Percentiles rank a stretch among this genome's conserved stretches.
phyloP scores from a whole-genome alignment of 2,113 vertebrate species.

The Alces alces region DNA sequence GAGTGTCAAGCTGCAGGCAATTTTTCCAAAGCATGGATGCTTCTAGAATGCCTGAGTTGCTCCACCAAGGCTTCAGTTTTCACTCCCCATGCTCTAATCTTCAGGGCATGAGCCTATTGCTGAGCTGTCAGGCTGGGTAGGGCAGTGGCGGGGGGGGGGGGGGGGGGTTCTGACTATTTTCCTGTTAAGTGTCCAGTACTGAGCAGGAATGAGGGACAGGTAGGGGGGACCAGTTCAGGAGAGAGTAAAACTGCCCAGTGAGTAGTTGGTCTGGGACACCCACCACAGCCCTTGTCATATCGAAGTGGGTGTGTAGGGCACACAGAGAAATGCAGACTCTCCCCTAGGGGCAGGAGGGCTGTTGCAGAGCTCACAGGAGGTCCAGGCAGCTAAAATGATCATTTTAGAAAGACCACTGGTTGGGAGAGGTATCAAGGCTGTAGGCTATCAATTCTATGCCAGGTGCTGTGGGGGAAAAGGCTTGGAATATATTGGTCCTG shows the following conservation, averaged over 20 bases:
- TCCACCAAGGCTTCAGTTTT: not conserved
- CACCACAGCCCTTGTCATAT: not conserved
- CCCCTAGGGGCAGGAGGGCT: not conserved
- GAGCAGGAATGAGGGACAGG: not conserved
- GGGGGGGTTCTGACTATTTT: not conserved
- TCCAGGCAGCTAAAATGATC: not conserved
- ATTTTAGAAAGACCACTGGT: not conserved
- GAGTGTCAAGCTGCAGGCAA: not conserved
- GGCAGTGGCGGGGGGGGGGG: not conserved
- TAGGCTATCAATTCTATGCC: not conserved
- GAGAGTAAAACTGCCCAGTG: not conserved
- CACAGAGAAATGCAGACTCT: not conserved
- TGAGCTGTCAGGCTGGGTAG: not conserved
- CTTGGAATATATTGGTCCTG: not conserved
- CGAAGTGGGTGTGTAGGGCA: not conserved
- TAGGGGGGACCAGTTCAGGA: not conserved
- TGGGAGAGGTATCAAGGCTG: not conserved
- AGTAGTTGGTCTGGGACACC: not conserved
- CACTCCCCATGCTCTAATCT: not conserved
- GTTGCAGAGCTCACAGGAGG: not conserved
- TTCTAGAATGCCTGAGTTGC: not conserved
- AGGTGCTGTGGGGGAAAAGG: not conserved
- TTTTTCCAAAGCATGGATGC: not conserved
- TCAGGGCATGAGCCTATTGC: not conserved
- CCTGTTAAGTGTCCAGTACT: not conserved